These are phyloP conservation scores for Boloria selene DNA, from an alignment of 2,888 invertebrate species.

Conservation along the genomic window DNA sequence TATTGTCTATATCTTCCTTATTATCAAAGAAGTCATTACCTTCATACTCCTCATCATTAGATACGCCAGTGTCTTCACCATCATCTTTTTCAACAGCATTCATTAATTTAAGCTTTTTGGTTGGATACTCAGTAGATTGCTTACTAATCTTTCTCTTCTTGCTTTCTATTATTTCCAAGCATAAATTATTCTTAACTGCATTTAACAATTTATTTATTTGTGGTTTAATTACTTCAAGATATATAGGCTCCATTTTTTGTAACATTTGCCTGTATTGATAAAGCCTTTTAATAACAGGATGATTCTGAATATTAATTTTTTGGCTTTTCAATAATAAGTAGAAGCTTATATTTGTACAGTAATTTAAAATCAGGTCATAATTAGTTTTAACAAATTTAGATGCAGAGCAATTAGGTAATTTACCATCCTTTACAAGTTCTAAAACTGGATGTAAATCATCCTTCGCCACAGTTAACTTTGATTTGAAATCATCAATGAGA, in stretches of 20 bases:
- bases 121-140: slow-evolving; percentile 50
- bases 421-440: slow-evolving; percentile 82
- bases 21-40: slow-evolving; percentile 61
- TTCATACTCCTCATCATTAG: slow-evolving; percentile 70
- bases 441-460: slow-evolving; percentile 86
- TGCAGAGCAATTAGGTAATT: slow-evolving; percentile 85
- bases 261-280: slow-evolving; percentile 90
- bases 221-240: slow-evolving; percentile 85
- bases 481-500: slow-evolving; percentile 90
- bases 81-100: slow-evolving; percentile 67
- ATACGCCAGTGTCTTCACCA: slow-evolving; percentile 72
- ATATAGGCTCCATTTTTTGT: slow-evolving; percentile 87
- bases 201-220: slow-evolving; percentile 85
- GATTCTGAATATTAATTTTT: slow-evolving; percentile 87
- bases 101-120: slow-evolving; percentile 72
- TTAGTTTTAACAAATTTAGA: slow-evolving; percentile 87
- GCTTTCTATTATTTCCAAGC: slow-evolving; percentile 52
- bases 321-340: slow-evolving; percentile 92
- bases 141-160: slow-evolving; percentile 64
- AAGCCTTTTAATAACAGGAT: slow-evolving; percentile 94
- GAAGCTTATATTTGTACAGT: slow-evolving; percentile 92
- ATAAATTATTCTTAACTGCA: slow-evolving; percentile 74
- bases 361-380: slow-evolving; percentile 88
- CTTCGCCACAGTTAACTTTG: slow-evolving; percentile 85
- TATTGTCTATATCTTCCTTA: slow-evolving; percentile 18